Evolutionary conservation across 2,797 vertebrate genomes (phyloP), one percentile per base, ranked within the genome.

Genomic region (Decapterus maruadsi): DNA sequence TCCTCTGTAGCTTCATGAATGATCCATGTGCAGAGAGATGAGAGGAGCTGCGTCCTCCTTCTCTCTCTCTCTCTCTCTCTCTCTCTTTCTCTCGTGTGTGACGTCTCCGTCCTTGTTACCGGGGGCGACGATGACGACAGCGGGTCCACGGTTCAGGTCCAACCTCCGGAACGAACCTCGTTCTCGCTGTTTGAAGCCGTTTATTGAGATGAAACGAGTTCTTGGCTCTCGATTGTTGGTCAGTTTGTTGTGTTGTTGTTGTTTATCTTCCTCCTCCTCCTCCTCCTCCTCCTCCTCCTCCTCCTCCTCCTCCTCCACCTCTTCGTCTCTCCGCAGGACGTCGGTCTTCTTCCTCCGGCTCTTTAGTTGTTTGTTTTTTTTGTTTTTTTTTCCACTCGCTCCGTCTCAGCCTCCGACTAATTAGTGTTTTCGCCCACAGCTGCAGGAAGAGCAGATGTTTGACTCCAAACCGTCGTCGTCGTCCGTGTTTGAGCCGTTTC

Each of bases 11-110:
- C 62, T 26, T 84, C 77, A 87, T 93, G 74, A 89, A 89, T 89
- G 86, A 91, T 91, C 84, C 59, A 88, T 87, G 84, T 87, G 68
- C 16, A 70, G 22, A 55, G 68, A 76, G 77, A 73, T 70, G 48
- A 67, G 64, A 55, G 0, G 36, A 54, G 65, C 61, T 4, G 59
- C 1, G 0, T 65, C 45, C 10, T 50, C 56, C 36, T 2, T 55
- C 56, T 42, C 3, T 17, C 22, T 66, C 29, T 68, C 43, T 26
- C 22, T 50, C 56, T 42, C 3, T 50, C 56, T 42, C 3, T 55
- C 56, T 42, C 3, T 17, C 22, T 66, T 22, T 68, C 43, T 26
- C 51, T 31, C 2, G 6, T 55, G 13, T 16, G 29, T 53, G 2
- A 45, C 11, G 26, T 34, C 31, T 34, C 31, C 31, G 31, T 34